Evolutionary conservation across 2,113 vertebrate genomes (phyloP).

Genomic region (Rhea americana): DNA sequence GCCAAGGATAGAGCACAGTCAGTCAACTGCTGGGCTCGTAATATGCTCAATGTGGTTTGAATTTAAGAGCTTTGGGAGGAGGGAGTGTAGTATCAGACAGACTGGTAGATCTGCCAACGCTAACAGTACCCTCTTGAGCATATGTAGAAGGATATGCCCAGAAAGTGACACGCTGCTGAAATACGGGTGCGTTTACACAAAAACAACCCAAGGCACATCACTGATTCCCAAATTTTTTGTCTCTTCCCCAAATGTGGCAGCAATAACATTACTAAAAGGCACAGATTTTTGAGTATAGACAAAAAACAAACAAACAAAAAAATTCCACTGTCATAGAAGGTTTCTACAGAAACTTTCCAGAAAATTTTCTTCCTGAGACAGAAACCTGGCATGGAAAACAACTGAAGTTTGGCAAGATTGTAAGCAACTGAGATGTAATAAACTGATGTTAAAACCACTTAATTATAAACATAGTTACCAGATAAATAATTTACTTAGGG

Average conservation of each 20-base stretch:
- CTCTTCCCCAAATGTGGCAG: not conserved
- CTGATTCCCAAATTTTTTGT: not conserved
- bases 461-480: slow-evolving; percentile 48
- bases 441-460: slow-evolving; percentile 35
- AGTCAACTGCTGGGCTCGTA: not conserved
- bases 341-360: not conserved
- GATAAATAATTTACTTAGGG: slow-evolving; percentile 34
- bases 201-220: not conserved
- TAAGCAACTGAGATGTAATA: slow-evolving; percentile 12
- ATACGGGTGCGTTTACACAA: not conserved
- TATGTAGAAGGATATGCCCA: not conserved
- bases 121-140: not conserved
- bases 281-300: not conserved
- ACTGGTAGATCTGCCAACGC: not conserved
- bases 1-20: not conserved
- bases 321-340: not conserved
- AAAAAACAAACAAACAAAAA: not conserved
- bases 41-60: rapidly evolving
- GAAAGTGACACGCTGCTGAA: not conserved
- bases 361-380: not conserved
- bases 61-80: not conserved
- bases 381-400: slow-evolving; percentile 33
- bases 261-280: not conserved
- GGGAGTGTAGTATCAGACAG: not conserved
- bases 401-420: slow-evolving; percentile 10